phyloP scores from a whole-genome alignment of 2,113 vertebrate species.

The Rhea americana region DNA sequence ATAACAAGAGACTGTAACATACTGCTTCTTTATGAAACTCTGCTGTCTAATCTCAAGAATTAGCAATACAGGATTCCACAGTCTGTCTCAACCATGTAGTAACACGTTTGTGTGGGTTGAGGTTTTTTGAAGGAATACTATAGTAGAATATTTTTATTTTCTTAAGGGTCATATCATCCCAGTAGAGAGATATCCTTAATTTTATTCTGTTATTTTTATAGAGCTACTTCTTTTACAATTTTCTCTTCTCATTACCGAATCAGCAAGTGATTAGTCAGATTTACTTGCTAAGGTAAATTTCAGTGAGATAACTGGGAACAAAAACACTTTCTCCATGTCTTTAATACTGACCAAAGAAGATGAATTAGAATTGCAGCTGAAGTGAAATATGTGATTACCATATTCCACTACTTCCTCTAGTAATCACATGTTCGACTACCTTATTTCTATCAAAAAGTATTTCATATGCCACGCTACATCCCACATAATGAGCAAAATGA shows the following conservation, averaged over 20 bases:
- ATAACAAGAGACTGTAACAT: not conserved
- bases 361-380: not conserved
- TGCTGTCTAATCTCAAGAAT: not conserved
- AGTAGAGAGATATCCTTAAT: not conserved
- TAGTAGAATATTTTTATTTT: not conserved
- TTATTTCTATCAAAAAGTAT: not conserved
- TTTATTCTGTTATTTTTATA: not conserved
- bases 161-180: not conserved
- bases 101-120: not conserved
- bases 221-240: not conserved
- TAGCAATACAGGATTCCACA: not conserved
- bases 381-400: not conserved
- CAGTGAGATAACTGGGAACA: not conserved
- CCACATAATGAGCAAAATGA: not conserved
- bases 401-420: not conserved
- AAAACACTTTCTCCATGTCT: not conserved
- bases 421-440: not conserved
- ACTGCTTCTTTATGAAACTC: not conserved
- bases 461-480: not conserved
- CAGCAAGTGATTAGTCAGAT: fast-evolving
- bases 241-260: not conserved
- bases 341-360: not conserved
- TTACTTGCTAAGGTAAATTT: not conserved
- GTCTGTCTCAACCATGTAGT: not conserved
- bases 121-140: not conserved